Conservation (phyloP, 2,888 invertebrate genomes). For the Diploptera punctata region DNA sequence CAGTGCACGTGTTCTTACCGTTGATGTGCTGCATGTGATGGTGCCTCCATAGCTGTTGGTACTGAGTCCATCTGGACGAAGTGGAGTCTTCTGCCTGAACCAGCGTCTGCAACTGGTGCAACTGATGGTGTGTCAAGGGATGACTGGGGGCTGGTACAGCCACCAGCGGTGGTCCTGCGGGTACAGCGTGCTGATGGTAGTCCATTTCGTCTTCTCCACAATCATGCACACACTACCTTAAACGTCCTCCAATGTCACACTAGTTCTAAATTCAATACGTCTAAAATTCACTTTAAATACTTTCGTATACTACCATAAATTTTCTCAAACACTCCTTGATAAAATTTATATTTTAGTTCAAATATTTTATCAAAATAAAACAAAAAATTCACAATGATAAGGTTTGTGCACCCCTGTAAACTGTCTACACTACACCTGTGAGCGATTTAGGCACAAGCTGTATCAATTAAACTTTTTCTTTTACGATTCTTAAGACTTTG, state of each 20-base stretch:
- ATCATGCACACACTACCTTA: slow-evolving; percentile 48
- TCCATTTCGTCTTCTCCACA: slow-evolving; percentile 50
- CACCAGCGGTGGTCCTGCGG: slow-evolving; percentile 26
- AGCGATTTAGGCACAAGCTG: no score
- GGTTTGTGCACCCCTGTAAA: no score
- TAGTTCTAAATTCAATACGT: neutral
- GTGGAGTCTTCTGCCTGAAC: slow-evolving; percentile 48
- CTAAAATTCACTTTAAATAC: neutral
- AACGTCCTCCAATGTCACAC: neutral
- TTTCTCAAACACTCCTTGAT: no score
- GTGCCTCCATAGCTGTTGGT: slow-evolving; percentile 79
- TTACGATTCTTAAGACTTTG: no score
- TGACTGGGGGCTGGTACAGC: slow-evolving; percentile 63
- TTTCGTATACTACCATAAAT: no score
- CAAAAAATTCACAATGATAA: no score
- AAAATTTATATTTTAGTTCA: no score
- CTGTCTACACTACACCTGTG: no score
- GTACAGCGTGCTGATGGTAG: slow-evolving; percentile 46
- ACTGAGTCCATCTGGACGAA: slow-evolving; percentile 69
- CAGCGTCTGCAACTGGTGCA: slow-evolving; percentile 57
- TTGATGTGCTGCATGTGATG: slow-evolving; percentile 55
- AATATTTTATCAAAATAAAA: no score
- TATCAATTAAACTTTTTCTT: no score
- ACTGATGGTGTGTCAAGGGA: slow-evolving; percentile 67
- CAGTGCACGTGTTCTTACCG: slow-evolving; percentile 37